Conservation (phyloP, 2,888 invertebrate species). For the Scaptodrosophila latifasciaeformis region DNA sequence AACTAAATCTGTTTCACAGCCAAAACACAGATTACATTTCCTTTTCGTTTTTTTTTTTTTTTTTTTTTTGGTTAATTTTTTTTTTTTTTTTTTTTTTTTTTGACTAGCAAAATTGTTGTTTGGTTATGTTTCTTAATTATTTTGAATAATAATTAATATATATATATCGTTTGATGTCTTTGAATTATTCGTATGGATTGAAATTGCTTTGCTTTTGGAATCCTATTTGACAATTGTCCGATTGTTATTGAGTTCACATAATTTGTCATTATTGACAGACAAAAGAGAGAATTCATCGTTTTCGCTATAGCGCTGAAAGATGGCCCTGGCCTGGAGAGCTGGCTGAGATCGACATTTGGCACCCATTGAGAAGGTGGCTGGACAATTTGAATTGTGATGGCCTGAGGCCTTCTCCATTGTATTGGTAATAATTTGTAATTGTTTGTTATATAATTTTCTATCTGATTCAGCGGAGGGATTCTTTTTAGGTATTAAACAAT, state of each 20-base stretch:
- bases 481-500: neutral
- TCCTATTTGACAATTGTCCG: no score
- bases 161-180: neutral
- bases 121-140: no score
- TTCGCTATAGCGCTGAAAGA: conserved; percentile 55
- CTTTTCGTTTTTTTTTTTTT: conserved; percentile 24
- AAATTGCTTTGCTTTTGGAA: neutral
- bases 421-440: conserved; percentile 56
- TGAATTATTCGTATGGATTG: neutral
- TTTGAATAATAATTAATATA: no score
- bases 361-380: no score
- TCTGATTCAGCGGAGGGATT: conserved; percentile 44
- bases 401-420: conserved; percentile 53
- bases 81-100: conserved; percentile 15
- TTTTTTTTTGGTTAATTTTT: conserved; percentile 19
- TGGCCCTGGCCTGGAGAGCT: conserved; percentile 24
- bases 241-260: no score
- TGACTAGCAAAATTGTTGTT: conserved; percentile 1
- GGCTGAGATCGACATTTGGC: conserved; percentile 13
- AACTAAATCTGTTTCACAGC: conserved; percentile 75
- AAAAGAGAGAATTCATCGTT: conserved; percentile 50
- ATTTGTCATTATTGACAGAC: no score
- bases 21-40: conserved; percentile 73
- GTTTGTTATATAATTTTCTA: conserved; percentile 56
- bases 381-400: no score